Evolutionary conservation across 2,888 invertebrate genomes (phyloP), one percentile per base, ranked within the genome.

Genomic region (Spatulosminthurus flaviceps): DNA sequence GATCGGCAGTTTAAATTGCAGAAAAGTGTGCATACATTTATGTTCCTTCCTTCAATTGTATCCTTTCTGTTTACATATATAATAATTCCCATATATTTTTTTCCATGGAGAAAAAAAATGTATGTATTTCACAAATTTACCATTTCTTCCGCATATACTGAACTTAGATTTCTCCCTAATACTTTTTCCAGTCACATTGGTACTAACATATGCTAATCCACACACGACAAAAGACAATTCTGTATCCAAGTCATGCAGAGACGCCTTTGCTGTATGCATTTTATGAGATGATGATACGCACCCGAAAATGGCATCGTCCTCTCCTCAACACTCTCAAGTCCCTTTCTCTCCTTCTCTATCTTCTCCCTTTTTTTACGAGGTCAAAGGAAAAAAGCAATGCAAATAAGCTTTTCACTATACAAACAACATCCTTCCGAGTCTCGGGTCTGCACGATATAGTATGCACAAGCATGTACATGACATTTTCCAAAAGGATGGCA

Each of bases 341-440:
- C 19, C 16, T 19, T 19, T 51, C 51, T 51, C n/a, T n/a, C 51
- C 16, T 19, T 13, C n/a, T 51, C 51, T n/a, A 4, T 51, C 51
- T 51, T 16, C 16, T n/a, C 51, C 51, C 51, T 5, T 5, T 51
- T 51, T 51, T 51, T n/a, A 51, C 51, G 51, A 51, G 51, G 51
- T 51, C 51, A 51, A 51, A 51, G 51, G 2, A 51, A 51, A n/a
- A n/a, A 51, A 51, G 51, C 51, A 51, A 51, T 51, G 51, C 51
- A 51, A 51, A 51, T 51, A 51, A 51, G 51, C 51, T 51, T 51
- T 51, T 51, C 51, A 13, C n/a, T 51, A 51, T 51, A 51, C 51
- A 51, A 51, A 51, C 51, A 51, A 19, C n/a, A 51, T 51, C 51
- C 51, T 51, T 51, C 51, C 51, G 51, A 34, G 34, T 51, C 9